Base-by-base conservation (phyloP, 2,113 vertebrate genomes). In the Fregetta grallaria region DNA sequence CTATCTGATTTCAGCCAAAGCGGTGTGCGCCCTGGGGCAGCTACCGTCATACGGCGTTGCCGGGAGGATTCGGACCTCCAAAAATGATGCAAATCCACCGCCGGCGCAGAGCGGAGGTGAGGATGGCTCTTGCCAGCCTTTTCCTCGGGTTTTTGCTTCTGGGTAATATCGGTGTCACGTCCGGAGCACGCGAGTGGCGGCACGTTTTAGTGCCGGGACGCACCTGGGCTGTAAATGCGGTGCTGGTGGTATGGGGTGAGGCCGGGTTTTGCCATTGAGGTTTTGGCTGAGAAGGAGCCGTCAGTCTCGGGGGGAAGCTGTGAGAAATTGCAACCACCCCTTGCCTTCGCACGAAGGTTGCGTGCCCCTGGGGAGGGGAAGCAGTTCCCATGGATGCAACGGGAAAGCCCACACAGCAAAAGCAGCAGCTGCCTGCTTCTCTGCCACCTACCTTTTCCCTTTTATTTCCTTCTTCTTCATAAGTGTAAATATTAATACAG, bases 401-500 rank as follows among this genome's bases (percentile, higher is more conserved):
- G 3, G 55, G 87, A 77, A 84, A 73, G 29, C 42, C 50, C 65
- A 42, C 11, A 3, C 0, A 6, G 74, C 23, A 10, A 16, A 23
- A 32, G 58, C 42, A 40, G 63, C 56, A 40, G 90, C 50, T 15
- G 4, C 77, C 65, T 62, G 73, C 87, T 94, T 87, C 50, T 36
- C 61, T 71, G 44, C 47, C 61, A 56, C 76, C 3, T 3, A 19
- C 42, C 56, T 63, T 44, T 58, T 30, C 44, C 79, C n/a, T 76
- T 67, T 44, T n/a, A 10, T 70, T 92, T 86, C 92, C 90, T 96
- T 96, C 98, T 98, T 98, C 97, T 97, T 96, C 96, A 58, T 98
- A 97, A 95, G 97, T 98, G 98, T 99, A 98, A 99, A 99, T 99
- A 98, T 97, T 98, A 99, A 99, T 98, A 99, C 98, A 99, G 98